These are phyloP conservation scores for Alviniconcha marisindica DNA, from an alignment of 1,140 invertebrate genomes.

Conservation along the genomic window DNA sequence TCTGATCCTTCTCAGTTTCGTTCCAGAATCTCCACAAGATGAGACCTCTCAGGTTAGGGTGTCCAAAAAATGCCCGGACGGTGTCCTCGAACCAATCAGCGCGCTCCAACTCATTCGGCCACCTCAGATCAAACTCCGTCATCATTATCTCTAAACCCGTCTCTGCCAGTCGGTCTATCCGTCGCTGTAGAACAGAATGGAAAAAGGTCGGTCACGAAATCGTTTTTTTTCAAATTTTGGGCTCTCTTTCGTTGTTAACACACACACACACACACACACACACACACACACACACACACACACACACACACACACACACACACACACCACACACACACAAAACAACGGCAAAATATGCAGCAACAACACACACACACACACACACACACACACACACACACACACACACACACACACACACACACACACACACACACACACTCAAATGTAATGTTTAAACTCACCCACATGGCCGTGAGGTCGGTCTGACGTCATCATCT, in stretches of 20 bases:
- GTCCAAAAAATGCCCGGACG: constrained; percentile 49
- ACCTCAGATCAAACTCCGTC: constrained; percentile 50
- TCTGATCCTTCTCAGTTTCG: neutral
- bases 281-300: neutral
- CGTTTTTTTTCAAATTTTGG: too few species aligned
- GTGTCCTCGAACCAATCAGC: constrained; percentile 47
- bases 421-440: too few species aligned
- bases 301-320: neutral
- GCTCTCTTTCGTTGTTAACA: too few species aligned
- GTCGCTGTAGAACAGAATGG: constrained; percentile 19
- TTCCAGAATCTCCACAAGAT: constrained; percentile 59
- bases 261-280: neutral
- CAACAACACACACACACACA: neutral
- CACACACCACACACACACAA: too few species aligned
- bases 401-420: too few species aligned
- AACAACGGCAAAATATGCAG: too few species aligned
- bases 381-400: neutral
- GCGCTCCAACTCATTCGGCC: constrained; percentile 38
- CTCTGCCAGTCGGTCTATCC: constrained; percentile 52
- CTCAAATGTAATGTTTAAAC: too few species aligned
- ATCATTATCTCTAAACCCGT: constrained; percentile 52
- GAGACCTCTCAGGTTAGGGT: constrained; percentile 49
- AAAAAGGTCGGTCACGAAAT: too few species aligned
- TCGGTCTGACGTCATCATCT: too few species aligned
- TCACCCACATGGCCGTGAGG: too few species aligned